Evolutionary conservation across 2,797 vertebrate genomes (phyloP).

Genomic region (Rhynchonycteris naso): DNA sequence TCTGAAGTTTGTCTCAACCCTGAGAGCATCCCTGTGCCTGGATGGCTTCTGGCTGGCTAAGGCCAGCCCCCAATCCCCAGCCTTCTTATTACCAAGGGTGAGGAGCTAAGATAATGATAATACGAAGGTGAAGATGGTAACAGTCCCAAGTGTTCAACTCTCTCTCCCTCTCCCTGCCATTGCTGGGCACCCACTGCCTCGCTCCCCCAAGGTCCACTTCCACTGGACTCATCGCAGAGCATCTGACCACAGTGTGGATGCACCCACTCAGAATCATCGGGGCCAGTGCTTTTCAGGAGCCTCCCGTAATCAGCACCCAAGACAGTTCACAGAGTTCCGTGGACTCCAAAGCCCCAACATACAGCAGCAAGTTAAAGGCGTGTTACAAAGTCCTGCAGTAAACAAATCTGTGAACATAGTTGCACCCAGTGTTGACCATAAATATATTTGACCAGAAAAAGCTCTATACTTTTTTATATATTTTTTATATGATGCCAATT

Average conservation of each 20-base stretch:
- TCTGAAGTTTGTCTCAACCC: neutral
- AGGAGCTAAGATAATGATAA: neutral
- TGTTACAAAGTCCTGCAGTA: neutral
- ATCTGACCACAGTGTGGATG: neutral
- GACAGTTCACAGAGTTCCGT: neutral
- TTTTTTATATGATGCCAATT: neutral
- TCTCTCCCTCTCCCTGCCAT: neutral
- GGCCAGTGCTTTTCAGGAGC: neutral
- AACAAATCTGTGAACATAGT: neutral
- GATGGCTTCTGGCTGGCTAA: neutral
- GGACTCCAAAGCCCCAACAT: neutral
- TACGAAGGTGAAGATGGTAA: neutral
- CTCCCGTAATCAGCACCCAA: neutral
- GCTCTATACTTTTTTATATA: neutral
- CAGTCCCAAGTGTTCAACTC: fast-evolving
- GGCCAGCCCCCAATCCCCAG: neutral
- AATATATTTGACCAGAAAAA: neutral
- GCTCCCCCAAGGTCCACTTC: neutral
- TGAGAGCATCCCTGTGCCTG: neutral
- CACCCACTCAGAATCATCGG: neutral
- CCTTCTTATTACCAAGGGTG: neutral
- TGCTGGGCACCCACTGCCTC: neutral
- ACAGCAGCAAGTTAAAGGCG: neutral
- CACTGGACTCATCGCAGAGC: neutral
- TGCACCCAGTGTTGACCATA: neutral